Evolutionary conservation across 2,888 invertebrate species (phyloP).

Genomic region (Sphaerophoria rueppellii): DNA sequence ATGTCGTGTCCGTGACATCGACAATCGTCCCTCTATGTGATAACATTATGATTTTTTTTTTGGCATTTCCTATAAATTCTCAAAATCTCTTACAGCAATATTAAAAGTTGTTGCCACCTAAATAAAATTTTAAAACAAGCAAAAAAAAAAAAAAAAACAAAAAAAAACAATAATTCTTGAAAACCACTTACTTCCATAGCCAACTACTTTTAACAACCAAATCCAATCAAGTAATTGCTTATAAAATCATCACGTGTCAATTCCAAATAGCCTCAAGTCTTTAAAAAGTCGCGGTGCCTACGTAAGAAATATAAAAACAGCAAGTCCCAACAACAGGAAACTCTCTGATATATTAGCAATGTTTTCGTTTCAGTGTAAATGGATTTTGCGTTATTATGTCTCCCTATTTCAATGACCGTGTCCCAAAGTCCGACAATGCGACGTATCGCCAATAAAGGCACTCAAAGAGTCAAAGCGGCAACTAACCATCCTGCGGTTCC

Average conservation of each 20-base stretch:
- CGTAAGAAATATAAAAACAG: slow-evolving; percentile 23
- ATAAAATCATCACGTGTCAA: slow-evolving; percentile 75
- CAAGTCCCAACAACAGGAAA: slow-evolving; percentile 58
- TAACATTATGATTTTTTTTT: too few relatives aligned
- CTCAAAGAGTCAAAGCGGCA: slow-evolving; percentile 26
- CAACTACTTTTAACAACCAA: slow-evolving; percentile 56
- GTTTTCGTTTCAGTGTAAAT: slow-evolving; percentile 73
- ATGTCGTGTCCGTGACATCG: too few relatives aligned
- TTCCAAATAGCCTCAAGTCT: slow-evolving; percentile 65
- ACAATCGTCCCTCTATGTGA: too few relatives aligned
- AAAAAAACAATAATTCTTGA: too few relatives aligned
- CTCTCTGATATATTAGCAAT: slow-evolving; percentile 69
- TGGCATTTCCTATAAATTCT: too few relatives aligned
- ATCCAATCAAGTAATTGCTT: slow-evolving; percentile 74
- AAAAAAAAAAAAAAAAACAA: too few relatives aligned
- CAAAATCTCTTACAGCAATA: too few relatives aligned
- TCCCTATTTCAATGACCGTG: slow-evolving; percentile 27
- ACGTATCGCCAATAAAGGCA: background rate
- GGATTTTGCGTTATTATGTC: slow-evolving; percentile 67
- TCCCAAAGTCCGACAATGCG: slow-evolving; percentile 8
- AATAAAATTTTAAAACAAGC: too few relatives aligned
- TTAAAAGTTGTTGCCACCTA: too few relatives aligned
- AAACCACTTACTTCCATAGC: background rate
- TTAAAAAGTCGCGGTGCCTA: background rate
- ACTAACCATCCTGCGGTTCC: slow-evolving; percentile 45